A percentile compares a stretch with the other conserved stretches of the same genome.
Conservation (phyloP, 1,140 invertebrate species). For the Lepidurus apus region DNA sequence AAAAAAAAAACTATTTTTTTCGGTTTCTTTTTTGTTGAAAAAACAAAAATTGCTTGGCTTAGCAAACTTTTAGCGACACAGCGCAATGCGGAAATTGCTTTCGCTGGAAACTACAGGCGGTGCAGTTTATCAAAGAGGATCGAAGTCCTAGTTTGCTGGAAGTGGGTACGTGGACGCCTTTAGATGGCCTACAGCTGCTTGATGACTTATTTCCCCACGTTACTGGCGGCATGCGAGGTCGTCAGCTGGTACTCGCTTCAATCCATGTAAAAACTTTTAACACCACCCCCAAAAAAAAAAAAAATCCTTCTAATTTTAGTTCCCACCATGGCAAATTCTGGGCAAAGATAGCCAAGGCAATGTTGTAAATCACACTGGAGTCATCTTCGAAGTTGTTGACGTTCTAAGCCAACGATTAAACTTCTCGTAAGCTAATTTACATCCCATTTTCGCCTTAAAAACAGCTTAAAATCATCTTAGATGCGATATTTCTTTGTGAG, state of each 20-base stretch:
- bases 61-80: constrained; percentile 50
- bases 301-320: too few species aligned
- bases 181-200: constrained; percentile 57
- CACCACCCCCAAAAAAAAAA: too few species aligned
- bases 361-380: constrained; percentile 55
- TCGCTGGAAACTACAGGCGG: constrained; percentile 57
- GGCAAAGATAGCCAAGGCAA: constrained; percentile 52
- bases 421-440: constrained; percentile 56
- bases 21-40: neutral
- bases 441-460: constrained; percentile 17
- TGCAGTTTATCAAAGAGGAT: constrained; percentile 56
- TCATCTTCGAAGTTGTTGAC: constrained; percentile 73
- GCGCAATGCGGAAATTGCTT: constrained; percentile 58
- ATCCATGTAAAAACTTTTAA: constrained; percentile 41
- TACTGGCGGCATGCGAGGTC: constrained; percentile 68
- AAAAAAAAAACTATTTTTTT: constrained; percentile 6
- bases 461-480: neutral
- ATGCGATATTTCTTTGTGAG: too few species aligned
- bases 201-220: constrained; percentile 74
- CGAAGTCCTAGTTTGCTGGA: constrained; percentile 50
- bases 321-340: constrained; percentile 77
- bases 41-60: constrained; percentile 32
- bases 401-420: constrained; percentile 71
- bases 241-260: constrained; percentile 46
- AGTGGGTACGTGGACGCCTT: constrained; percentile 66